Evolutionary conservation across 2,888 invertebrate species (phyloP), one percentile per base, ranked within the genome.

Genomic region (Hirtodrosophila alboralis): DNA sequence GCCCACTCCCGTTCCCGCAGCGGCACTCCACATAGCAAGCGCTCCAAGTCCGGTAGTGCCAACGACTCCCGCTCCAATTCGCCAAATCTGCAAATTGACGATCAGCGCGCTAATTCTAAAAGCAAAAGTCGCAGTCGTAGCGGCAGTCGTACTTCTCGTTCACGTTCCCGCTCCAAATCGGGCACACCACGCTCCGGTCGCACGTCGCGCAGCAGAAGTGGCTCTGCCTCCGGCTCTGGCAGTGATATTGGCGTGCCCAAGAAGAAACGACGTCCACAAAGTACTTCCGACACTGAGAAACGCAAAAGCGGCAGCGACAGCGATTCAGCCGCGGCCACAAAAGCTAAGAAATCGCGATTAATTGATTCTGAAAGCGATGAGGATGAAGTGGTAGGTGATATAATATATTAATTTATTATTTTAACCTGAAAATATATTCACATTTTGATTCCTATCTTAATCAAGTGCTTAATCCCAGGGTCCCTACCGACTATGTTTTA

Each of bases 341-440:
- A 93, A 70, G 90, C 92, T 6, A 93, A 92, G 86, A 92, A 92
- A 63, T 89, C 90, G 7, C 90, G 90, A 0, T 79, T 94, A 1
- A 92, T 95, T 4, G 94, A 94, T 77, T 93, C 95, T 0, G 96
- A 95, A 65, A 96, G 95, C 71, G 93, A 93, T 60, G 95, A 95
- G 38, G 93, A 93, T 7, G 93, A 92, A 34, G 90, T 75, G 69
- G 88, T 88, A 40, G 36, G 45, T 4, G 14, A 45, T 8, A n/a
- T n/a, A n/a, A n/a, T n/a, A n/a, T n/a, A n/a, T n/a, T n/a, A n/a
- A n/a, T n/a, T n/a, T n/a, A n/a, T 9, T 2, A 1, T 18, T 18
- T 4, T 18, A 18, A 18, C 18, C 18, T 4, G 18, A 18, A 18
- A 18, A 18, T 18, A 18, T 18, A 18, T 18, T 18, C 18, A 18